Evolutionary conservation across 2,113 vertebrate genomes (phyloP), one percentile per base, ranked within the genome.

Genomic region (Stictonetta naevosa): DNA sequence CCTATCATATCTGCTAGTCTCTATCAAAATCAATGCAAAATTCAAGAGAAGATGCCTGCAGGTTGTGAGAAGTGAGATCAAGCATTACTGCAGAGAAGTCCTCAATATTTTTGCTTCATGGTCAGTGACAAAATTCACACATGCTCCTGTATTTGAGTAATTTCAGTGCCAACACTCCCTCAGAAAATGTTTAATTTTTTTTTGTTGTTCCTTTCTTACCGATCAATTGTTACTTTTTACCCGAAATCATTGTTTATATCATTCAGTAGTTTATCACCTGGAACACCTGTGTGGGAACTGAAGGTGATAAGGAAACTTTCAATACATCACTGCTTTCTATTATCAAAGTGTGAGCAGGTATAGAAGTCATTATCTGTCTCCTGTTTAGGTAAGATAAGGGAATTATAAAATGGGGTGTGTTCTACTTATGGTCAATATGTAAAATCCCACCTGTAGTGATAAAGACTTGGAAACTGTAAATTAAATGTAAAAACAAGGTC

Each of bases 361-460:
- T 88, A 95, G 90, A 84, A 92, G 58, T 81, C 38, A 42, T 64
- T 97, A 96, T 96, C 97, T 96, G 28, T 42, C 78, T 87, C 84
- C 81, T 97, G 96, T 97, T 97, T 96, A 97, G 97, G 92, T 74
- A 97, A 97, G 98, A 98, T 98, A 98, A 98, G 95, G 79, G 46
- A 96, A 95, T 96, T 97, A 97, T 92, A 92, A 97, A 97, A 85
- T 56, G 59, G 90, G 95, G 97, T 84, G 97, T 97, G 94, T 95
- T 95, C 87, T 92, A 84, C 92, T 64, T 72, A 76, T 59, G 82
- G 96, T 96, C 96, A 97, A 94, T 90, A 96, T 71, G 91, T 97
- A 90, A 97, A 97, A 97, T 91, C 96, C 95, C 95, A 97, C 94
- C 77, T 95, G 95, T 95, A 88, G 40, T 96, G 95, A 98, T 98